Conservation (phyloP, 2,797 vertebrate genomes). For the Alfaro cultratus region DNA sequence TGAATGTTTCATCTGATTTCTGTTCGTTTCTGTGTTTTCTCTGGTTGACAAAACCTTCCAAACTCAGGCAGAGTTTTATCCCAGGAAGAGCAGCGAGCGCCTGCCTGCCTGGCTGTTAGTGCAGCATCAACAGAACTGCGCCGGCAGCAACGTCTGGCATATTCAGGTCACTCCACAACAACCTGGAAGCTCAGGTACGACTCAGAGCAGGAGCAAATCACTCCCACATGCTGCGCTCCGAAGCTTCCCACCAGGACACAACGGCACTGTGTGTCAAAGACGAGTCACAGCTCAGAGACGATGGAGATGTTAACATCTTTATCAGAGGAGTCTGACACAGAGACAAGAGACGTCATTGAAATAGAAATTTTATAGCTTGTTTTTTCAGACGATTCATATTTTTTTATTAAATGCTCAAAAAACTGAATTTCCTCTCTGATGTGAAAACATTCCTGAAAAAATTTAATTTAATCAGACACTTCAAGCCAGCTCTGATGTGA, state of each 20-base stretch:
- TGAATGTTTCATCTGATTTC: conserved; percentile 39
- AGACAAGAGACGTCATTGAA: neutral
- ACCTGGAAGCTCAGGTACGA: neutral
- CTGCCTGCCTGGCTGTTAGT: conserved; percentile 24
- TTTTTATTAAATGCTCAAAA: too few relatives aligned
- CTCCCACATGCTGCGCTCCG: neutral
- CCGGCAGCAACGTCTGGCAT: conserved; percentile 59
- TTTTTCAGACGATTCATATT: neutral
- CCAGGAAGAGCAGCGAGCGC: conserved; percentile 35
- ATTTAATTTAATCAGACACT: too few relatives aligned
- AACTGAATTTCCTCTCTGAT: too few relatives aligned
- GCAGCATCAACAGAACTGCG: conserved; percentile 33
- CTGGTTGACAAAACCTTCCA: conserved; percentile 17
- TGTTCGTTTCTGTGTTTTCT: conserved; percentile 19
- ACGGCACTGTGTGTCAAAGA: neutral
- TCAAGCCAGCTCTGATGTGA: too few relatives aligned
- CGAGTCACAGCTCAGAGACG: neutral
- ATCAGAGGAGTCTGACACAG: neutral
- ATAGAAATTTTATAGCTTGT: neutral
- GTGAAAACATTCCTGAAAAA: too few relatives aligned
- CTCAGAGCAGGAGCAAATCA: neutral
- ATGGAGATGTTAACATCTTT: neutral
- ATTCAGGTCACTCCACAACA: conserved; percentile 59
- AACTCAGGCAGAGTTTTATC: conserved; percentile 34
- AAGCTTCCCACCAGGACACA: neutral